A percentile compares a stretch with the other conserved stretches of the same genome.
Conservation (phyloP, 1,140 invertebrate genomes). For the Diorhabda sublineata region DNA sequence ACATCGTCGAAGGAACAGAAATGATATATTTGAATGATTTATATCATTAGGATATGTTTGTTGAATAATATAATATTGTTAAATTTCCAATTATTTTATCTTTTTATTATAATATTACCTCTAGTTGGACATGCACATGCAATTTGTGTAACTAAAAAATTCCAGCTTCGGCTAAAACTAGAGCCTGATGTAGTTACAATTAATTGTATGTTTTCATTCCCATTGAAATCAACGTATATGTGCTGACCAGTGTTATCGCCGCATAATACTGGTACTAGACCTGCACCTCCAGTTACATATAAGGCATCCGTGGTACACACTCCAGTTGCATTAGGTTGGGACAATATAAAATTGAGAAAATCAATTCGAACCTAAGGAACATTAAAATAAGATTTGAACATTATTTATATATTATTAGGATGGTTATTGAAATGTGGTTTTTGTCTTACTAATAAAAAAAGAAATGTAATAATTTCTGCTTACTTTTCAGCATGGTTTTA, state of each 20-base stretch:
- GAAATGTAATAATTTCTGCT: neutral
- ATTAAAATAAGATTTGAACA: neutral
- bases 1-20: too few species aligned
- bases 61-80: too few species aligned
- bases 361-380: slow-evolving; percentile 66
- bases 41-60: too few species aligned
- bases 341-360: slow-evolving; percentile 68
- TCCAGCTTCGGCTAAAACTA: slow-evolving; percentile 64
- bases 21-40: too few species aligned
- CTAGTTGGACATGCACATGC: slow-evolving; percentile 62
- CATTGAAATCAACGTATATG: slow-evolving; percentile 74
- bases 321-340: slow-evolving; percentile 69
- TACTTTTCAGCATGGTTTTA: neutral
- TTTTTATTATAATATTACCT: slow-evolving; percentile 48
- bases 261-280: slow-evolving; percentile 68
- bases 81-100: too few species aligned
- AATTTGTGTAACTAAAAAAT: slow-evolving; percentile 70
- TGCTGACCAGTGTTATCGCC: slow-evolving; percentile 79
- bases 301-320: slow-evolving; percentile 67
- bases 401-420: neutral
- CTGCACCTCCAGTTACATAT: slow-evolving; percentile 62
- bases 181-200: slow-evolving; percentile 60
- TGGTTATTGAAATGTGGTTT: neutral
- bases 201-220: slow-evolving; percentile 61
- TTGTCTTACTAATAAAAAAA: neutral